Percentiles rank a stretch among this genome's conserved stretches.
These are phyloP conservation scores for Isurus oxyrinchus DNA, from an alignment of 2,113 vertebrate genomes.

Conservation along the genomic window DNA sequence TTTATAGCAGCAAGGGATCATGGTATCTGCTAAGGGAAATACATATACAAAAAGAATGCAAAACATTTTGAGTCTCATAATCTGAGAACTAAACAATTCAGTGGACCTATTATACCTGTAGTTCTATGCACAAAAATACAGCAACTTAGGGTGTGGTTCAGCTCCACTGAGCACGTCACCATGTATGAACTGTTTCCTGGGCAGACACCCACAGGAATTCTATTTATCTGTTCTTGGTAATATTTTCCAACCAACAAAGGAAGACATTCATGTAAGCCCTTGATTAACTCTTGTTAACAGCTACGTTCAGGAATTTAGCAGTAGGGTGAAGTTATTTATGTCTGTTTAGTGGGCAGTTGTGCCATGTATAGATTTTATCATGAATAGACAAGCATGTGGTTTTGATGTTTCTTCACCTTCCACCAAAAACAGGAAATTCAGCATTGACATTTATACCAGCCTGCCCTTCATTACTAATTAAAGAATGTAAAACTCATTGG, in stretches of 20 bases:
- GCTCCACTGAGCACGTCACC: background rate
- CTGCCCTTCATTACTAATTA: background rate
- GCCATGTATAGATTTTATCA: background rate
- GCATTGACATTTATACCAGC: background rate
- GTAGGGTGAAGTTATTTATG: background rate
- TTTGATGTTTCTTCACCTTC: background rate
- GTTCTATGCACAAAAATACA: background rate
- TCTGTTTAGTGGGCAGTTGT: background rate
- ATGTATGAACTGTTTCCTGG: conserved; percentile 27
- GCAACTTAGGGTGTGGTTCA: background rate
- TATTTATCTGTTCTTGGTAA: conserved; percentile 20
- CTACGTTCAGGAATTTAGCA: background rate
- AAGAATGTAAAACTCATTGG: background rate
- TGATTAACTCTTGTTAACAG: conserved; percentile 14
- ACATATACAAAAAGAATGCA: background rate
- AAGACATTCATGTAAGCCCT: background rate
- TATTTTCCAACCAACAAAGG: conserved; percentile 15
- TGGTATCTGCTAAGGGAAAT: background rate
- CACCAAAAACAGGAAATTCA: conserved; percentile 6
- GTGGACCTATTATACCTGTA: background rate
- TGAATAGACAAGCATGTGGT: conserved; percentile 27
- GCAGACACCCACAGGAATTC: conserved; percentile 27
- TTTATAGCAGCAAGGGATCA: background rate
- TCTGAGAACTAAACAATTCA: background rate
- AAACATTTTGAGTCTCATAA: background rate